A percentile compares a stretch with the other conserved stretches of the same genome.
phyloP scores from a whole-genome alignment of 2,797 vertebrate species.

The Malacoctenus gilli region DNA sequence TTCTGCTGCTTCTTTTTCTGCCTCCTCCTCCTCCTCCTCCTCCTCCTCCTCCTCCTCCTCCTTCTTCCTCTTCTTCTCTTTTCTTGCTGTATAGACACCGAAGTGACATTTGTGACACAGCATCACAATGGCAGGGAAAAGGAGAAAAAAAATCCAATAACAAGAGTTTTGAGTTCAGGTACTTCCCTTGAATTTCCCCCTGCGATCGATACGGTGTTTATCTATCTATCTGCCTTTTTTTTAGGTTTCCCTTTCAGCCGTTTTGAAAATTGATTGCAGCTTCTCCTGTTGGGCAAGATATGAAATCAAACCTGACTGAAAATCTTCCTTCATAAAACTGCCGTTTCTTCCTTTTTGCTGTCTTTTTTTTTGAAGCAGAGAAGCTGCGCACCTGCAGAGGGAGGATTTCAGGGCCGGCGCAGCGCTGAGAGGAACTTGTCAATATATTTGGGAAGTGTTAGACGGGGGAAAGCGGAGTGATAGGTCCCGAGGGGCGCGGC shows the following conservation, averaged over 20 bases:
- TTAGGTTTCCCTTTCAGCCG: constrained; percentile 6
- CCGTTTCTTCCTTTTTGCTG: constrained; percentile 56
- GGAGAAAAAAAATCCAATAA: constrained; percentile 38
- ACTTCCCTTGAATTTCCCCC: too few relatives aligned
- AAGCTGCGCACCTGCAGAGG: constrained; percentile 39
- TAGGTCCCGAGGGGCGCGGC: constrained; percentile 80
- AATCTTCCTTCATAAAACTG: neutral
- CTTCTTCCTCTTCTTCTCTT: too few relatives aligned
- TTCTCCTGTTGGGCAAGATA: constrained; percentile 18
- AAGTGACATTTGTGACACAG: constrained; percentile 46
- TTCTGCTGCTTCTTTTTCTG: too few relatives aligned
- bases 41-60: too few relatives aligned
- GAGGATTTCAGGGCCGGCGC: constrained; percentile 45
- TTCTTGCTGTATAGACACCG: too few relatives aligned
- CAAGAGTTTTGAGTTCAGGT: constrained; percentile 8
- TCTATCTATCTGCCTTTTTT: constrained; percentile 20
- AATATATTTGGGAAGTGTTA: constrained; percentile 83
- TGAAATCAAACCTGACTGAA: constrained; percentile 35
- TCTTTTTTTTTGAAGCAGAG: constrained; percentile 48
- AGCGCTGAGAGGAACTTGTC: constrained; percentile 75
- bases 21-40: too few relatives aligned
- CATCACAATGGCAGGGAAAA: too few relatives aligned
- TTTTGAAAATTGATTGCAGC: constrained; percentile 27
- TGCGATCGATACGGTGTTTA: too few relatives aligned
- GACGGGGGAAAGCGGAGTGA: constrained; percentile 75